Conservation (phyloP, 2,797 vertebrate genomes). For the Oryzias dopingdopingensis region DNA sequence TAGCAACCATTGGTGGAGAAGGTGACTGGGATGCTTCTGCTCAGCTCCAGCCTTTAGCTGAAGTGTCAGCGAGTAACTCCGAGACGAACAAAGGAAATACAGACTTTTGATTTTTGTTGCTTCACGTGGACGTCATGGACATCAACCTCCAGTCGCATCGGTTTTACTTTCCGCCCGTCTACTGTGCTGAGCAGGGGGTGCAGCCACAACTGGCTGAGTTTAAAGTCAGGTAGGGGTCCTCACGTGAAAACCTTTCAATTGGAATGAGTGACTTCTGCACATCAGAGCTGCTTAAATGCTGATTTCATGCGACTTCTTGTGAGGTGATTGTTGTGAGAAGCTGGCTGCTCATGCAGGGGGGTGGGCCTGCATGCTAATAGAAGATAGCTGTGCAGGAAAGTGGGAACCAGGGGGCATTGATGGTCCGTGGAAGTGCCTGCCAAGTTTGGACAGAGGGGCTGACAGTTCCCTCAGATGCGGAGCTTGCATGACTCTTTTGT, state of each 20-base stretch:
- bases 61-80: constrained; percentile 27
- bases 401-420: constrained; percentile 64
- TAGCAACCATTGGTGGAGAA: constrained; percentile 33
- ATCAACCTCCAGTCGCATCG: constrained; percentile 80
- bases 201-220: constrained; percentile 72
- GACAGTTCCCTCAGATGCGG: constrained; percentile 50
- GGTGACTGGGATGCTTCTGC: constrained; percentile 44
- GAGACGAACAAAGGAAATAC: constrained; percentile 27
- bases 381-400: constrained; percentile 61
- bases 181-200: constrained; percentile 71
- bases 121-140: constrained; percentile 67
- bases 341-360: constrained; percentile 64
- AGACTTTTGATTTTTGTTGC: constrained; percentile 31
- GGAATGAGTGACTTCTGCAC: constrained; percentile 3
- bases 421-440: constrained; percentile 47
- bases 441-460: constrained; percentile 56
- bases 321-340: constrained; percentile 44
- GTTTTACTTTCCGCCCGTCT: constrained; percentile 79
- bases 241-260: constrained; percentile 6
- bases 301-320: constrained; percentile 36
- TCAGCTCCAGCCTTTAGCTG: constrained; percentile 48
- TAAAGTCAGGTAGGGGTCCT: constrained; percentile 77
- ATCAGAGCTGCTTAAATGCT: constrained; percentile 37
- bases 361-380: constrained; percentile 71
- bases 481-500: constrained; percentile 66